Conservation (phyloP, 2,888 invertebrate species). For the Zygaena filipendulae region DNA sequence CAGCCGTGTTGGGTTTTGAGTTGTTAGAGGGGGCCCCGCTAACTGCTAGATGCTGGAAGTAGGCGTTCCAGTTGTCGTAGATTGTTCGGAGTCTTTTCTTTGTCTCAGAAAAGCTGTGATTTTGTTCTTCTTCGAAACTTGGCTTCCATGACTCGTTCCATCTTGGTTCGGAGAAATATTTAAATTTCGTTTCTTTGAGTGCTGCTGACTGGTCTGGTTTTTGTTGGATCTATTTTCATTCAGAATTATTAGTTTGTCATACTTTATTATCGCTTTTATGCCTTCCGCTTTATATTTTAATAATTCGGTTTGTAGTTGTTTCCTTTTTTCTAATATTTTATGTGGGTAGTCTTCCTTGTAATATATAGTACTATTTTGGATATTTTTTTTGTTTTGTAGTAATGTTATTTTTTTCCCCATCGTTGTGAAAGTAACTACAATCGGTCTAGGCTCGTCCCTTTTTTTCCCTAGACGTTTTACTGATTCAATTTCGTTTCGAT, state of each 20-base stretch:
- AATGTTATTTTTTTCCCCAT: slow-evolving; percentile 2
- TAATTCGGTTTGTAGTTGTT: neutral
- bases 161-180: neutral
- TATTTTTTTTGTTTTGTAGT: neutral
- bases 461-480: slow-evolving; percentile 1
- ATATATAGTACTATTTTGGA: neutral
- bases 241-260: slow-evolving; percentile 1
- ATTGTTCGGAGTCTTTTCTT: neutral
- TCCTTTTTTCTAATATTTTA: neutral
- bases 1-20: slow-evolving; percentile 4
- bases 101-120: neutral
- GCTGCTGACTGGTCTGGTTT: neutral
- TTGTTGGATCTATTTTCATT: neutral
- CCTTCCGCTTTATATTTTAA: slow-evolving; percentile 1
- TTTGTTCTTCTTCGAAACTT: neutral
- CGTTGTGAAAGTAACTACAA: slow-evolving; percentile 1
- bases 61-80: neutral
- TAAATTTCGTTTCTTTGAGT: neutral
- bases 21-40: neutral
- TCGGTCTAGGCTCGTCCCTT: neutral
- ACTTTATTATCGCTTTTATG: slow-evolving; percentile 1
- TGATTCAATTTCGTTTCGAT: slow-evolving; percentile 1
- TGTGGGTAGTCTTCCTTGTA: neutral
- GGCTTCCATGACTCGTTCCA: neutral
- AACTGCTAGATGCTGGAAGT: neutral